A percentile compares a stretch with the other conserved stretches of the same genome.
phyloP scores from a whole-genome alignment of 92 coral and sea anemone species.

The Porites lobata region DNA sequence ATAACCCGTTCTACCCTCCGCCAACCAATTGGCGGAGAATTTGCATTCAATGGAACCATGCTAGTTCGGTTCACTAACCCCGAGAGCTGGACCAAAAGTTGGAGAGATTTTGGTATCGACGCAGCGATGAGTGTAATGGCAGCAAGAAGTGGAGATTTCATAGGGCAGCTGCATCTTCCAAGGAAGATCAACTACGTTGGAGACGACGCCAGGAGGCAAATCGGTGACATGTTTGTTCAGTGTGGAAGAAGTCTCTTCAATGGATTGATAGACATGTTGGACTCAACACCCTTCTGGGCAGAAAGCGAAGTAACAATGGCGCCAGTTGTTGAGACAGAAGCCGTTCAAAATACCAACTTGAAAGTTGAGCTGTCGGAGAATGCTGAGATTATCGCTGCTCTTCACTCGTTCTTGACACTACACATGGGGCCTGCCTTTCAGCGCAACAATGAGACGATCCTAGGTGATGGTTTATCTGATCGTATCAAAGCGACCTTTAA shows the following conservation, averaged over 20 bases:
- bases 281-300: neutral
- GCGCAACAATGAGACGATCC: neutral
- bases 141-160: slow-evolving; percentile 19
- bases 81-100: slow-evolving; percentile 30
- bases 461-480: neutral
- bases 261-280: slow-evolving; percentile 15
- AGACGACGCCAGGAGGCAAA: slow-evolving; percentile 41
- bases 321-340: neutral
- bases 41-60: slow-evolving; percentile 46
- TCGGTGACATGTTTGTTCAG: slow-evolving; percentile 41
- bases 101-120: slow-evolving; percentile 69
- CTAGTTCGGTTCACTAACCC: slow-evolving; percentile 46
- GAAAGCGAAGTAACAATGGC: neutral
- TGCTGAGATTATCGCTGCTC: slow-evolving; percentile 10
- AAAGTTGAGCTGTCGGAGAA: neutral
- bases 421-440: slow-evolving; percentile 10
- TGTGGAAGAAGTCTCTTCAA: slow-evolving; percentile 36
- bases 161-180: slow-evolving; percentile 39
- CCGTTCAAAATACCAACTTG: neutral
- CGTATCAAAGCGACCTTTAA: neutral
- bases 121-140: slow-evolving; percentile 49
- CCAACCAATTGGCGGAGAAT: slow-evolving; percentile 68
- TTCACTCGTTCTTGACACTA: neutral
- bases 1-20: slow-evolving; percentile 45
- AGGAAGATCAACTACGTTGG: slow-evolving; percentile 51